Base-by-base conservation (phyloP, 2,888 invertebrate species). In the Noctua fimbriata region DNA sequence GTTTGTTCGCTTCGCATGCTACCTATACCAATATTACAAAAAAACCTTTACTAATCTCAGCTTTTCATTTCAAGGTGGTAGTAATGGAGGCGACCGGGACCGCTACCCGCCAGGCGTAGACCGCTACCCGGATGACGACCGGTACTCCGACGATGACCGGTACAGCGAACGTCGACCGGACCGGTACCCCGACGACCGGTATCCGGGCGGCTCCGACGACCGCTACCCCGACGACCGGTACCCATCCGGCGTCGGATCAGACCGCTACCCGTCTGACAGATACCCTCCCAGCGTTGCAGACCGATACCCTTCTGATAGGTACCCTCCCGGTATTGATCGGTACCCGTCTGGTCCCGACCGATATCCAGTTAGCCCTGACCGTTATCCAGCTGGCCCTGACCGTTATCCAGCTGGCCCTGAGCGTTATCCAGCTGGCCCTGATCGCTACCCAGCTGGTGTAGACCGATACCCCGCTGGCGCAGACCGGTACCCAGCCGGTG, bases 171-270 rank as follows among this genome's bases (percentile, higher is more conserved):
- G 95, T 86, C 92, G 95, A 77, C 94, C 96, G 67, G 97, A 97
- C 91, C 96, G 97, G 88, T 97, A 96, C 94, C 92, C 92, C 87
- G 97, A 97, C 79, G 97, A 97, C 93, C 96, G 97, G 69, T 97
- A 97, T 90, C 97, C 97, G 77, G 97, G 95, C 58, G 96, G 97
- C 1, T 94, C 96, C 32, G 97, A 97, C 90, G 97, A 97, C 91
- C 94, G 95, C 72, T 96, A 96, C 88, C 95, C 95, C 84, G 94
- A 95, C 79, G 85, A 85, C 76, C 80, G 85, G 18, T 94, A 95
- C 91, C 94, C 94, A 18, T 89, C 93, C 69, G 91, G 90, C 75
- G 92, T 81, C 86, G 95, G 95, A 83, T 82, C 83, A 86, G 88
- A 94, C 82, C 92, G 93, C 66, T 94, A 93, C 89, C 96, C 97